Evolutionary conservation across 2,797 vertebrate species (phyloP), one percentile per base, ranked within the genome.

Genomic region (Sphenopsis melanotis): DNA sequence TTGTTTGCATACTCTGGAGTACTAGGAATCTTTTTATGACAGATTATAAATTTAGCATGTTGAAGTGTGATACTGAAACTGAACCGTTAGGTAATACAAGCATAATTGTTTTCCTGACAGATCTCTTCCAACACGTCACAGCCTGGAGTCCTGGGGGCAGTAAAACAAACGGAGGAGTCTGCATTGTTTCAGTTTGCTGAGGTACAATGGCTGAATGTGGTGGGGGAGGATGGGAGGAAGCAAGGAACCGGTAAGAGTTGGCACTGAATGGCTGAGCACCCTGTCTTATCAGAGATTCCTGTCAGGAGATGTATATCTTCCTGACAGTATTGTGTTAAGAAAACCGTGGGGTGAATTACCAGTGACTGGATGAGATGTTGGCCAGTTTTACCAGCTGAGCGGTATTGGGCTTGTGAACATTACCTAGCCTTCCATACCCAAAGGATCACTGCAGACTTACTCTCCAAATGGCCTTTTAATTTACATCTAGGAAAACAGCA

Each of bases 111-210:
- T 96, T 95, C 85, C 50, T 95, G 93, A 85, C 95, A 98, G 98
- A 98, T 98, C 96, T 98, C 98, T 95, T 98, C 98, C 84, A 97
- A 93, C 94, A 95, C 98, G 16, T 97, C 98, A 29, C 97, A 97
- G 49, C 94, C 97, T 49, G 98, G 97, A 86, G 88, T 91, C 70
- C 84, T 69, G 2, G 92, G 88, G 61, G 71, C 97, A 95, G 93
- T 96, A 85, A 98, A 98, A 92, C 97, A 97, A 92, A 97, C 97
- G 5, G 98, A 98, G 71, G 95, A 98, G n/a, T 98, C 98, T 26
- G 96, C 98, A n/a, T 95, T 98, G 87, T 98, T 98, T 96, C 98
- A 98, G 93, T 98, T 98, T 95, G 98, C 98, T 93, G 98, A 98
- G 98, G 98, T 98, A 98, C 52, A 68, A 50, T 55, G 84, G 23